Evolutionary conservation across 2,888 invertebrate species (phyloP), one percentile per base, ranked within the genome.

Genomic region (Dromius quadrimaculatus): DNA sequence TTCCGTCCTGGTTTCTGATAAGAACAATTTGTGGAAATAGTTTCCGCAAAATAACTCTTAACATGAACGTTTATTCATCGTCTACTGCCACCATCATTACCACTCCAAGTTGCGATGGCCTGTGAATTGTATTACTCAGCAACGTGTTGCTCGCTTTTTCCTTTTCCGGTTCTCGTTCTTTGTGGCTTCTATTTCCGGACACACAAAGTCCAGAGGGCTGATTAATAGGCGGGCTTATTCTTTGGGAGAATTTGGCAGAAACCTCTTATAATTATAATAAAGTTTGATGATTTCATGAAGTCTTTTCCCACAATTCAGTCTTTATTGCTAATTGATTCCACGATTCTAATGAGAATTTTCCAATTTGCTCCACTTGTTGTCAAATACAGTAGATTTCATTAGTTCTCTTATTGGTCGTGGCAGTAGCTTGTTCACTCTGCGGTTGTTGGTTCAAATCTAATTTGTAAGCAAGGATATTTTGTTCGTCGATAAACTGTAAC

Each of bases 111-210:
- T 6, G 41, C 20, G 11, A 47, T n/a, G 47, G 47, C 36, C 19
- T 13, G n/a, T n/a, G 59, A 59, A 36, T 59, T 34, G 20, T 36
- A 59, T 59, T 59, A 59, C 36, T 59, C 59, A 59, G 19, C 36
- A 59, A 59, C 59, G 47, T 59, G 63, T 63, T 63, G 41, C 63
- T 63, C 62, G 62, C 38, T 62, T 62, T 63, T 63, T 13, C 34
- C 19, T 43, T 13, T 36, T 59, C 59, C 59, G 59, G 2, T 34
- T n/a, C 59, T 59, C 36, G 59, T 36, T 59, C 19, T 34, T 59
- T 47, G 47, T 47, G 47, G 20, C 6, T 47, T 54, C 32, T 32
- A 54, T 54, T 54, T 62, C 62, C 62, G 62, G 4, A 19, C 62
- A 41, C 62, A 23, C 41, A 41, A 41, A 22, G 23, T 62, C 13